Base-by-base conservation (phyloP, 2,113 vertebrate species). In the Xenopus borealis region DNA sequence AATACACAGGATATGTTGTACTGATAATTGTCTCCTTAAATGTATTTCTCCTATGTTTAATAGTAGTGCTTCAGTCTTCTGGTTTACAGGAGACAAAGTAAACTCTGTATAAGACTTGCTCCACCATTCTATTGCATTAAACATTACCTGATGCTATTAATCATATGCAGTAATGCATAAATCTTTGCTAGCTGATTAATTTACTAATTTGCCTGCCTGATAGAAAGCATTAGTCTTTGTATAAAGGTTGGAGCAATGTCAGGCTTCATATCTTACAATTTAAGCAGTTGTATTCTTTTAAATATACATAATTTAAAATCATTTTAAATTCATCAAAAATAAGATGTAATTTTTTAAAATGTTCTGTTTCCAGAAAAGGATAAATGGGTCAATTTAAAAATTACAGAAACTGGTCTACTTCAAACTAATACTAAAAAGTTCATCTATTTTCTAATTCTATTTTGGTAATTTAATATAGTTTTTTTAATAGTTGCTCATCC, bases 141-240 rank as follows among this genome's bases (percentile, higher is more conserved):
- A 23, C 44, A 52, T 57, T 62, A 69, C 62, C 73, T 62, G 27
- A 19, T 44, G 17, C 73, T 62, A 75, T 75, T 62, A 69, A 75
- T 75, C 73, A 68, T 75, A 62, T 53, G 47, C 57, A 16, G 57
- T 75, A 47, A 75, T 69, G 62, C 73, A 75, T 69, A 67, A 69
- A 62, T 75, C 73, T 75, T 63, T 69, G 59, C 45, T 30, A 62
- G 65, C 65, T 69, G 66, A 75, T 75, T 75, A 75, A 75, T 75
- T 65, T 65, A 62, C 73, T 75, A 75, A 75, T 75, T 75, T 75
- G 73, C 68, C 55, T 50, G 45, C 69, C 66, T 68, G 73, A 75
- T 75, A 27, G 23, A 27, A 27, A 27, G 23, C 23, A 27, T 27
- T 27, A 27, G 23, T 27, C 23, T 27, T 27, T 27, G 23, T 27